Conservation (phyloP, 2,797 vertebrate genomes). For the Ataeniobius toweri region DNA sequence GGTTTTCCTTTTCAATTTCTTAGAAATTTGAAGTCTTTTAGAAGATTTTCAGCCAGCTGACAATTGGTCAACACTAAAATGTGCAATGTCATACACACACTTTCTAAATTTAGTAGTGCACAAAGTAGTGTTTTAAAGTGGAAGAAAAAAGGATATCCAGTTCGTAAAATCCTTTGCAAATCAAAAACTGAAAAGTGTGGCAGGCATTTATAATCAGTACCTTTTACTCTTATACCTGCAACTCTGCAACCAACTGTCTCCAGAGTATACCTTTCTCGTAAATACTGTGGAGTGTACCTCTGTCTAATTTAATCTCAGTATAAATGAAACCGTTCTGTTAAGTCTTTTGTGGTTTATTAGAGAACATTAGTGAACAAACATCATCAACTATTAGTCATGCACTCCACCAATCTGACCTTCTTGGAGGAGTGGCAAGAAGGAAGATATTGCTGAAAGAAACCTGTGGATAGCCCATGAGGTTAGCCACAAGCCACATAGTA, state of each 20-base stretch:
- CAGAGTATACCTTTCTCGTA: background rate
- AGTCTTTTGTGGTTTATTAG: too few relatives aligned
- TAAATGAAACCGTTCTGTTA: too few relatives aligned
- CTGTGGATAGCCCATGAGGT: too few relatives aligned
- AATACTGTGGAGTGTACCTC: background rate
- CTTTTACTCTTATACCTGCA: background rate
- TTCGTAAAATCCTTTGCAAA: background rate
- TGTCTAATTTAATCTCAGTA: background rate
- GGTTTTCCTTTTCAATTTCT: background rate
- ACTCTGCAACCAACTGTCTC: background rate
- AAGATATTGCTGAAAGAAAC: too few relatives aligned
- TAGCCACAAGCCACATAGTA: too few relatives aligned
- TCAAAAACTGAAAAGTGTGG: background rate
- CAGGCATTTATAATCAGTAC: background rate
- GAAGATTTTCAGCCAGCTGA: background rate
- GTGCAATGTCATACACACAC: background rate
- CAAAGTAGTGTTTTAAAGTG: background rate
- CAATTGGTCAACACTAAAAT: background rate
- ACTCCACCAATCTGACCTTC: too few relatives aligned
- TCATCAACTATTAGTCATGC: too few relatives aligned
- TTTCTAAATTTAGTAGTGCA: background rate
- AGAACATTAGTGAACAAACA: too few relatives aligned
- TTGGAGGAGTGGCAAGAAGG: too few relatives aligned
- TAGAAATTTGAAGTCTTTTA: background rate
- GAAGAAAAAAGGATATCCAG: background rate